These are phyloP conservation scores for Anneissia japonica DNA, from an alignment of 35 echinoderm and acorn worm species.

Conservation along the genomic window DNA sequence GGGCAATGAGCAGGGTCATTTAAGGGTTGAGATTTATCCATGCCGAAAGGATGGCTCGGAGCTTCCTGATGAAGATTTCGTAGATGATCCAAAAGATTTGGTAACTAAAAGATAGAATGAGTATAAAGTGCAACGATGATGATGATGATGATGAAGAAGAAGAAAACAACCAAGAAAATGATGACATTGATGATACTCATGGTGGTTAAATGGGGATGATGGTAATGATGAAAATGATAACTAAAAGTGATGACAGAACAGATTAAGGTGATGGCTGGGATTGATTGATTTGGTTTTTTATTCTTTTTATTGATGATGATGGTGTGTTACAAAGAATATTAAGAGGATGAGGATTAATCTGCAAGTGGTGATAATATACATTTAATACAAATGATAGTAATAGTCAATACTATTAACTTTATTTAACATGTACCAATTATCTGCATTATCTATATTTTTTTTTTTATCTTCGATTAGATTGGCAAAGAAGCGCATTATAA, in stretches of 20 bases:
- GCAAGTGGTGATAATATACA: not conserved
- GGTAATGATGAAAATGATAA: no score
- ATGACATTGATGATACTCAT: no score
- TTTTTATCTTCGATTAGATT: not conserved
- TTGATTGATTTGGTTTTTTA: no score
- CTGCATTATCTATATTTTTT: not conserved
- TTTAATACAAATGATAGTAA: not conserved
- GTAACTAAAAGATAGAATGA: conserved; percentile 22
- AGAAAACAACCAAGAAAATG: no score
- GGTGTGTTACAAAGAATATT: not conserved
- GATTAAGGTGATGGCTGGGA: no score
- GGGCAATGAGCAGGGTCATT: conserved; percentile 70
- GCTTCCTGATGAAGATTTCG: conserved; percentile 87
- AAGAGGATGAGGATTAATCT: not conserved
- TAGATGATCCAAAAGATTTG: conserved; percentile 86
- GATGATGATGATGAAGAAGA: no score
- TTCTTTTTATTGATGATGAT: no score
- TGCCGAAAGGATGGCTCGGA: conserved; percentile 52
- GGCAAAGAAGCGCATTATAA: conserved; percentile 19
- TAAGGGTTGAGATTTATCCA: conserved; percentile 65
- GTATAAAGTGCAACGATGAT: not conserved
- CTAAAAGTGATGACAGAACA: no score
- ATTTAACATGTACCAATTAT: not conserved
- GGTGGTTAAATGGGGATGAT: no score
- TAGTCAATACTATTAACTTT: not conserved